Conservation (phyloP, 2,797 vertebrate species). For the Helicolenus hilgendorfi region DNA sequence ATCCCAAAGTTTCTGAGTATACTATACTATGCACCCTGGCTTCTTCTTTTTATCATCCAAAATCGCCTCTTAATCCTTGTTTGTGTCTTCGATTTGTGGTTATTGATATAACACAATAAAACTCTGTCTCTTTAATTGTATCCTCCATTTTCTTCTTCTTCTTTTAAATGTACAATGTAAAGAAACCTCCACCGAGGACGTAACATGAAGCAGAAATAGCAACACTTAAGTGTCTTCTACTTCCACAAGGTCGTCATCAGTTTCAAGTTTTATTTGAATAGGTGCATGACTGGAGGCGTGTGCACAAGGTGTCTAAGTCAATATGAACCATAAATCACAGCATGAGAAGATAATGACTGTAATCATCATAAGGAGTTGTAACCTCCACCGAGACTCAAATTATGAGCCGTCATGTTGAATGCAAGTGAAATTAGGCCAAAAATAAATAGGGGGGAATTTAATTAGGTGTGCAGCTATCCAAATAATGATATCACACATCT, state of each 20-base stretch:
- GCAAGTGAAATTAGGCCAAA: constrained; percentile 22
- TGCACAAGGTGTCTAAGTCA: not conserved
- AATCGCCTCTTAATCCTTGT: not conserved
- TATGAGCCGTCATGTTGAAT: constrained; percentile 16
- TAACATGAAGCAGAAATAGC: not conserved
- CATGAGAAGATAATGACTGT: not conserved
- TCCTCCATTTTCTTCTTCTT: not conserved
- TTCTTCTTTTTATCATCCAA: not conserved
- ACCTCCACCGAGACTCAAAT: constrained; percentile 10
- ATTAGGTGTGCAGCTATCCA: constrained; percentile 25
- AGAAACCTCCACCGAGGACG: not conserved
- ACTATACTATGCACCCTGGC: not conserved
- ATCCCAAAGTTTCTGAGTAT: not conserved
- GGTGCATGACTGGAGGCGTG: not conserved
- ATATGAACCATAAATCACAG: not conserved
- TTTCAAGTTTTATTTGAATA: not conserved
- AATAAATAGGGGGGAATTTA: constrained; percentile 37
- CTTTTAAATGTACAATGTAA: not conserved
- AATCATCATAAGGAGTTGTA: not conserved
- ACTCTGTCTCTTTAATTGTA: not conserved
- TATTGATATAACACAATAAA: not conserved
- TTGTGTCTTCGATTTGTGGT: not conserved
- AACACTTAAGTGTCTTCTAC: not conserved
- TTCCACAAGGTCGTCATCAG: not conserved
- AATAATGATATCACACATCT: constrained; percentile 43